Evolutionary conservation across 2,888 invertebrate genomes (phyloP), one percentile per base, ranked within the genome.

Genomic region (Antheraea assamensis): DNA sequence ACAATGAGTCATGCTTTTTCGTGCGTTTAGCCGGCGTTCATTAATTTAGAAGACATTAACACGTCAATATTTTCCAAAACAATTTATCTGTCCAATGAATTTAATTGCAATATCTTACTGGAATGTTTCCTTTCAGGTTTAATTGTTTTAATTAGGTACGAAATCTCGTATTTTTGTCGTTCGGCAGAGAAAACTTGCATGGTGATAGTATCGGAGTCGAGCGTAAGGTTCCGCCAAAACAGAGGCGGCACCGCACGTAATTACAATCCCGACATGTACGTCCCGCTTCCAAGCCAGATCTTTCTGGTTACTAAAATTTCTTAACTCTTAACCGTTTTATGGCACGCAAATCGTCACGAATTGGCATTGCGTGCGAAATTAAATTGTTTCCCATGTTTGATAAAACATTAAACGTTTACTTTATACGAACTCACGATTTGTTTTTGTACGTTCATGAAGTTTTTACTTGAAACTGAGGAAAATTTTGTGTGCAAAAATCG

Each of bases 331-430:
- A 93, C 89, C 85, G 89, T 88, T 89, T 88, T 89, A 85, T 85
- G 89, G 89, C 94, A 93, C 92, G 93, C 94, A 83, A 92, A 90
- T 87, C 82, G 80, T 86, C 85, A 82, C 77, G 78, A 77, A 81
- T 88, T 88, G 82, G 82, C 83, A 86, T 92, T 84, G 92, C 92
- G 91, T 93, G 93, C 87, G 87, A 88, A 88, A 89, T 86, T 81
- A 84, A 87, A 85, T 86, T 88, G 89, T 89, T 88, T 87, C 88
- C 83, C 82, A 86, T 84, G 88, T 87, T 87, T 85, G 83, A 87
- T 88, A 87, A 82, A 77, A 74, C 78, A 78, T 81, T 81, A 82
- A 88, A 85, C 83, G 85, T 84, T 81, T 82, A 85, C 78, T 79
- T 77, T 79, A 78, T 78, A 83, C 83, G 80, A 85, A 81, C 80